These are phyloP conservation scores for Grallaria varia DNA, from an alignment of 2,113 vertebrate species.

Conservation along the genomic window DNA sequence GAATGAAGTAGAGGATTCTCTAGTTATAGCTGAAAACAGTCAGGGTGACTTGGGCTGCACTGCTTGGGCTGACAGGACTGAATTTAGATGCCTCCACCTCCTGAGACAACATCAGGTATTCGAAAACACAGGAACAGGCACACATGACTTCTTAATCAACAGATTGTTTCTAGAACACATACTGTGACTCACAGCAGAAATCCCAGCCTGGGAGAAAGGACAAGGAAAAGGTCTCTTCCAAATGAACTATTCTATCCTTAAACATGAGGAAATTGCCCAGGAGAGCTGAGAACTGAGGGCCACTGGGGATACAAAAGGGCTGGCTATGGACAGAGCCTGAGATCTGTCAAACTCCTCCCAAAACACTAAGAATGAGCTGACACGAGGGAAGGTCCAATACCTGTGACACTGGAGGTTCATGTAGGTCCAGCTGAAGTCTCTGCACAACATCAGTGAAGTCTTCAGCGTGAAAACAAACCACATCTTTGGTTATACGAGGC, in stretches of 20 bases:
- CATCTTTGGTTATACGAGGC: conserved; percentile 97
- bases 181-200: background rate
- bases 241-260: background rate
- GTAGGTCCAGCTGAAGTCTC: conserved; percentile 93
- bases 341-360: background rate
- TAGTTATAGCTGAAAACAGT: background rate
- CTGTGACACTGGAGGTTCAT: conserved; percentile 97
- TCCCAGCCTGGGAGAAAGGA: background rate
- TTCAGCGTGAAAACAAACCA: conserved; percentile 95
- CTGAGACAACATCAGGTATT: background rate
- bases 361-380: background rate
- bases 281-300: background rate
- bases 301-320: background rate
- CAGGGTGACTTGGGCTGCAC: accelerated
- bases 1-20: background rate
- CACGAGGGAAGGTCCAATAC: conserved; percentile 63
- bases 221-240: background rate
- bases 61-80: background rate
- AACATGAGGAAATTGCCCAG: background rate
- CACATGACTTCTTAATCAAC: background rate
- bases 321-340: background rate
- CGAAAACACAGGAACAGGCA: background rate
- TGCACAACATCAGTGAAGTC: conserved; percentile 97
- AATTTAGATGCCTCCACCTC: background rate
- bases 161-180: background rate